Evolutionary conservation across 2,888 invertebrate species (phyloP), one percentile per base, ranked within the genome.

Genomic region (Drosophila testacea): DNA sequence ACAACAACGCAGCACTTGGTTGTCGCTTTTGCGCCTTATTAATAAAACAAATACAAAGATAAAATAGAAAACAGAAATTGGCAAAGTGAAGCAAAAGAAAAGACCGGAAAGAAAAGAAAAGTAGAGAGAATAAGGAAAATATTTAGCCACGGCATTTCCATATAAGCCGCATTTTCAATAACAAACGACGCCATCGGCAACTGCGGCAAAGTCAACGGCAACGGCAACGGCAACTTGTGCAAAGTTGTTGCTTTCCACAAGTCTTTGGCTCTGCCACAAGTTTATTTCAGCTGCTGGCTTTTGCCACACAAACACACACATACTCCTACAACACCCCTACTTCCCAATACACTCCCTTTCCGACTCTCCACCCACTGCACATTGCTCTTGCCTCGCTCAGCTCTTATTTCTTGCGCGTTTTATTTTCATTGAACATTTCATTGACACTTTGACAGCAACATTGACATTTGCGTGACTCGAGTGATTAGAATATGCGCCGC

Each of bases 381-480:
- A n/a, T 51, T 38, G 36, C 52, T 39, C 46, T 52, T 13, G 38
- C 10, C 13, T 38, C 36, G 9, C 16, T 30, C 11, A 22, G 54
- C 61, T 79, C 67, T 87, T 73, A 81, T 83, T 77, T 73, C 68
- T 77, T 77, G 79, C 77, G 77, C 89, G 81, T 88, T 85, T 85
- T 88, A 86, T 88, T 88, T 86, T 72, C 89, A 88, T 83, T 88
- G 89, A 88, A 85, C 89, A 88, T 88, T 85, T 85, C 89, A 85
- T 85, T 85, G 84, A 85, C 84, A 88, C 84, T 85, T 85, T 85
- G 84, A 85, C 84, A 85, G 84, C 89, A 81, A 79, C 87, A 85
- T 85, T 88, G 89, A 85, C 84, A 88, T 85, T 85, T 85, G 89
- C 84, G 84, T 85, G 84, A 88, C 84, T 85, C 71, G 77, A 84